Evolutionary conservation across 2,888 invertebrate species (phyloP).

Genomic region (Sialis fuliginosa): DNA sequence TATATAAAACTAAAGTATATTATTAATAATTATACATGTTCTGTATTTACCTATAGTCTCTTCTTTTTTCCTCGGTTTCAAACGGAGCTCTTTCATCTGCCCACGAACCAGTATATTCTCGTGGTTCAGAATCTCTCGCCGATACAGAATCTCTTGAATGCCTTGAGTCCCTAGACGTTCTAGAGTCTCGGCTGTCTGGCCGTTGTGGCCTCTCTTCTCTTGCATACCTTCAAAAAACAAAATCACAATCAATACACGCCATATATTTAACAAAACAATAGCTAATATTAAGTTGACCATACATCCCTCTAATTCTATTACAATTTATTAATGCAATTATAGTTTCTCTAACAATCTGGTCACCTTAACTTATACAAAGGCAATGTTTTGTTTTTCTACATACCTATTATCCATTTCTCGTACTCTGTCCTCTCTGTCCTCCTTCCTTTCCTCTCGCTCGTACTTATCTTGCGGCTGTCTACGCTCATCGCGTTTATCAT

Average conservation of each 20-base stretch:
- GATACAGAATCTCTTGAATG: constrained; percentile 26
- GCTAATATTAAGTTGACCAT: not conserved
- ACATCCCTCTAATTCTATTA: constrained; percentile 1
- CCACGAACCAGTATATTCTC: constrained; percentile 25
- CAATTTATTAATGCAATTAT: not conserved
- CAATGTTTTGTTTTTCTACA: not conserved
- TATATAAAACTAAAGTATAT: no score
- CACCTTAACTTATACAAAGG: no score
- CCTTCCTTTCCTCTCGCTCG: constrained; percentile 14
- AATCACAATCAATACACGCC: no score
- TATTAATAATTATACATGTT: no score
- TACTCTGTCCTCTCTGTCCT: not conserved
- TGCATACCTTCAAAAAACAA: no score
- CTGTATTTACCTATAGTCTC: constrained; percentile 10
- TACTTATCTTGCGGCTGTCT: constrained; percentile 12
- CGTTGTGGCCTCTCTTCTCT: constrained; percentile 32
- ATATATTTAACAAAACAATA: constrained; percentile 11
- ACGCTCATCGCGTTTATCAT: constrained; percentile 14
- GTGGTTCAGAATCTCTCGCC: constrained; percentile 28
- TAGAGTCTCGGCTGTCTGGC: constrained; percentile 38
- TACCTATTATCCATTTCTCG: not conserved
- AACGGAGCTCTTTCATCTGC: constrained; percentile 24
- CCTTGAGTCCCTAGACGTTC: constrained; percentile 33
- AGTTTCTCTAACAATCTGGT: no score
- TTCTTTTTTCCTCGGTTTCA: constrained; percentile 21